Conservation (phyloP, 2,888 invertebrate species). For the Ceratothoa steindachneri region DNA sequence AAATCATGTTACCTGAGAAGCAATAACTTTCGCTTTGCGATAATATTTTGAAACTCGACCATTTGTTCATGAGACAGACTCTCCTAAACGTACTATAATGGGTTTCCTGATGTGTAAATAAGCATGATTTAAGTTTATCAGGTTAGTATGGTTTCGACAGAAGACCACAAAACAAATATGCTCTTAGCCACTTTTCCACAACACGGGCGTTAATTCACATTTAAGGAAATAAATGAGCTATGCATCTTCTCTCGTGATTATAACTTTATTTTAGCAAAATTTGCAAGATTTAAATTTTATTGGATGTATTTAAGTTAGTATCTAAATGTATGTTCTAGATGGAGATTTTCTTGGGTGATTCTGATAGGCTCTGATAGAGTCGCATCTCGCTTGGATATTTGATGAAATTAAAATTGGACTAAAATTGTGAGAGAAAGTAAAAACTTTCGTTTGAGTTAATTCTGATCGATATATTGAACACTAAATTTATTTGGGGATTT, state of each 20-base stretch:
- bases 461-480: no score
- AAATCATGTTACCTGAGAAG: conserved; percentile 1
- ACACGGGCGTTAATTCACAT: no score
- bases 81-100: not conserved
- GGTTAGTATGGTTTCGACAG: not conserved
- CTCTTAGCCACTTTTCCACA: not conserved
- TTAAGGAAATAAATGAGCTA: no score
- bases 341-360: no score
- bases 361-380: no score
- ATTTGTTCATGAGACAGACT: not conserved
- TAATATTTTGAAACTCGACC: not conserved
- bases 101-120: not conserved
- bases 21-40: not conserved
- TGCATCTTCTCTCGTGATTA: no score
- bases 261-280: not conserved
- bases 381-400: no score
- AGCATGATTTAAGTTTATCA: not conserved
- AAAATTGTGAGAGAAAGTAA: no score
- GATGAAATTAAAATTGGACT: no score
- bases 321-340: not conserved
- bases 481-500: no score
- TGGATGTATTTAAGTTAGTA: not conserved
- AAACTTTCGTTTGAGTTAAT: no score
- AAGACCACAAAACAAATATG: not conserved
- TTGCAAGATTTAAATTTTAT: not conserved